Evolutionary conservation across 2,113 vertebrate species (phyloP).

Genomic region (Tragelaphus buxtoni): DNA sequence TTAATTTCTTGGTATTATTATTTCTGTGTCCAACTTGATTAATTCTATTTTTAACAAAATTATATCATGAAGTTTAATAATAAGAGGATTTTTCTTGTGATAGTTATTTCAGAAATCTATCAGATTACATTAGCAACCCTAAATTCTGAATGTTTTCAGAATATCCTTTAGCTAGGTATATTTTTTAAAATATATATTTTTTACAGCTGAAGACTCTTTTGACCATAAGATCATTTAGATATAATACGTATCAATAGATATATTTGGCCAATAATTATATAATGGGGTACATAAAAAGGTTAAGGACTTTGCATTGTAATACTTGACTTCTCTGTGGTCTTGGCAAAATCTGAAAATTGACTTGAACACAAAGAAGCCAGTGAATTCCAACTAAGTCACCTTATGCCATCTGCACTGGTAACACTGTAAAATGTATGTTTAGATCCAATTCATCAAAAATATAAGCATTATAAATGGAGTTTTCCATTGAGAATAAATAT

Average conservation of each 20-base stretch:
- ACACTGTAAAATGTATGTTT: constrained; percentile 27
- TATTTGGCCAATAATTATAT: not conserved
- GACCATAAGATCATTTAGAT: not conserved
- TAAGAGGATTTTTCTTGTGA: not conserved
- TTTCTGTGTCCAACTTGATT: not conserved
- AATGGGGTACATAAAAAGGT: not conserved
- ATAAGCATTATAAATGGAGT: not conserved
- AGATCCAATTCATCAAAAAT: constrained; percentile 12
- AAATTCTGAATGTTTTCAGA: not conserved
- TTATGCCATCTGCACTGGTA: not conserved
- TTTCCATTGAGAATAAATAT: constrained; percentile 29
- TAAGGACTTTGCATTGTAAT: not conserved
- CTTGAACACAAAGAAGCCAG: not conserved
- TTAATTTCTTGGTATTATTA: constrained; percentile 2
- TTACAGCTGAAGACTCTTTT: not conserved
- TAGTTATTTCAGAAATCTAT: not conserved
- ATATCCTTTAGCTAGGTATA: not conserved
- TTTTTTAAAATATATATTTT: not conserved
- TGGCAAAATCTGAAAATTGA: not conserved
- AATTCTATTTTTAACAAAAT: not conserved
- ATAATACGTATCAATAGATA: not conserved
- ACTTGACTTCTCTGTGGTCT: not conserved
- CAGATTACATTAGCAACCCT: not conserved
- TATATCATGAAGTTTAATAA: not conserved
- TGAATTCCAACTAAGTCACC: not conserved